These are phyloP conservation scores for Drosophila austrosaltans DNA, from an alignment of 2,888 invertebrate genomes.

Conservation along the genomic window DNA sequence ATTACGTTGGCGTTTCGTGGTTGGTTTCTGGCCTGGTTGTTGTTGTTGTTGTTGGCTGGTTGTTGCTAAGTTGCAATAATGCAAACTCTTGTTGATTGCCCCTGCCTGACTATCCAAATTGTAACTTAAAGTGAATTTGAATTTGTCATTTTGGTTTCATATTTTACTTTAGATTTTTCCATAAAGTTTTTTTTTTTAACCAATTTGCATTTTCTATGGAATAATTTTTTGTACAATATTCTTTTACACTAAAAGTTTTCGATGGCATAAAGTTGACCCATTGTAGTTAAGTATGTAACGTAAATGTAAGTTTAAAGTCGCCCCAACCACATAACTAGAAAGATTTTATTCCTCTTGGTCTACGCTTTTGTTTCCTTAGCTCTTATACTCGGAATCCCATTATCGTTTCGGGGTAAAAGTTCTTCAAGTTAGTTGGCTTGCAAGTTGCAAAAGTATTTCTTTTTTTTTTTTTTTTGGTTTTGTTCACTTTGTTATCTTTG, in stretches of 20 bases:
- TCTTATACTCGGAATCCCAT: constrained; percentile 11
- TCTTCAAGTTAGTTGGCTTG: constrained; percentile 50
- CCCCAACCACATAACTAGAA: constrained; percentile 17
- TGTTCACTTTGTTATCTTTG: constrained; percentile 21
- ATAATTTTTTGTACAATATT: constrained; percentile 1
- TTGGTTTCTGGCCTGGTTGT: constrained; percentile 18
- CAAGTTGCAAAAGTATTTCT: constrained; percentile 60
- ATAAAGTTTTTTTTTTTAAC: not conserved
- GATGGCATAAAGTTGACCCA: constrained; percentile 3
- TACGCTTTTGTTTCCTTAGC: constrained; percentile 11
- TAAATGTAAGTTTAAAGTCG: constrained; percentile 35
- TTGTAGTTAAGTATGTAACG: constrained; percentile 5
- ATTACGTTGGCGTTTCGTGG: constrained; percentile 26
- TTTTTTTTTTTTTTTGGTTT: constrained; percentile 27
- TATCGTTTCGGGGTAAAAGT: constrained; percentile 35
- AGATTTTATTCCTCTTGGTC: constrained; percentile 6
- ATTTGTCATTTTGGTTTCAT: constrained; percentile 30
- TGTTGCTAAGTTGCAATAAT: constrained; percentile 65
- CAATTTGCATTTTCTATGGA: not conserved
- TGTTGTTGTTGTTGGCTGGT: constrained; percentile 21
- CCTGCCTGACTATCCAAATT: constrained; percentile 36
- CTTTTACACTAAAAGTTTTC: not conserved
- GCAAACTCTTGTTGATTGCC: constrained; percentile 74
- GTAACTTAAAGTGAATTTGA: constrained; percentile 49
- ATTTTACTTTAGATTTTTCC: not conserved